These are phyloP conservation scores for Geotrypetes seraphini DNA, from an alignment of 2,797 vertebrate species.

Conservation along the genomic window DNA sequence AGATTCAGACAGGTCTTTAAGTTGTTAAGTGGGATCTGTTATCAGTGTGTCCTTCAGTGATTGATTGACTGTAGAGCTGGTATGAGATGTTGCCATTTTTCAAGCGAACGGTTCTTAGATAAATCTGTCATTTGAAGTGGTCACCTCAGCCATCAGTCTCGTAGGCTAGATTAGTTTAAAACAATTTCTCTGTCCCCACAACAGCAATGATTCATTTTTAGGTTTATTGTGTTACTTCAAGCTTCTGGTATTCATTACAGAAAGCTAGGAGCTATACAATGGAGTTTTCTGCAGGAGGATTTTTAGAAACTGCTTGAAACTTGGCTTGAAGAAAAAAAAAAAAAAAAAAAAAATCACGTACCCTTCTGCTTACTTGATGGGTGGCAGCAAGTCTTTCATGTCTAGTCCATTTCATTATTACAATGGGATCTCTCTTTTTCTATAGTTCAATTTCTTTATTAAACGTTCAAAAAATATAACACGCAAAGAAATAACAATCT, in stretches of 20 bases:
- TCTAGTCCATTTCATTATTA: no score
- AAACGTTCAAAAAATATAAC: no score
- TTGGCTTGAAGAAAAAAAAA: background rate
- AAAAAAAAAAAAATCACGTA: no score
- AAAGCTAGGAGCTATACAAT: conserved; percentile 12
- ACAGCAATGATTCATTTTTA: conserved; percentile 35
- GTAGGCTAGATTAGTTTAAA: conserved; percentile 24
- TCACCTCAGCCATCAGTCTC: conserved; percentile 36
- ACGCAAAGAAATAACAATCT: no score
- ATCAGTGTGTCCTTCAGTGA: conserved; percentile 4
- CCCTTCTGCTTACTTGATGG: no score
- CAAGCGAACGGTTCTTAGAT: conserved; percentile 10
- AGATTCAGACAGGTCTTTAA: background rate
- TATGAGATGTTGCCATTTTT: conserved; percentile 18
- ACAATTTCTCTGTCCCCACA: conserved; percentile 21
- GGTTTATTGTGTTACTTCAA: conserved; percentile 25
- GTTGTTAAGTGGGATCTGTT: background rate
- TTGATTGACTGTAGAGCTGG: conserved; percentile 3
- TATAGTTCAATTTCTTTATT: no score
- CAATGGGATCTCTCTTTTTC: no score
- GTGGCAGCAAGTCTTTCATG: no score
- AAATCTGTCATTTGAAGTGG: conserved; percentile 24
- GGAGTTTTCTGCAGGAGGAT: conserved; percentile 14
- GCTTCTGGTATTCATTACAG: conserved; percentile 27
- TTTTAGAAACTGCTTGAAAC: conserved; percentile 14